Percentiles rank a stretch among this genome's conserved stretches.
Conservation (phyloP, 2,113 vertebrate species). For the Pteropus alecto region DNA sequence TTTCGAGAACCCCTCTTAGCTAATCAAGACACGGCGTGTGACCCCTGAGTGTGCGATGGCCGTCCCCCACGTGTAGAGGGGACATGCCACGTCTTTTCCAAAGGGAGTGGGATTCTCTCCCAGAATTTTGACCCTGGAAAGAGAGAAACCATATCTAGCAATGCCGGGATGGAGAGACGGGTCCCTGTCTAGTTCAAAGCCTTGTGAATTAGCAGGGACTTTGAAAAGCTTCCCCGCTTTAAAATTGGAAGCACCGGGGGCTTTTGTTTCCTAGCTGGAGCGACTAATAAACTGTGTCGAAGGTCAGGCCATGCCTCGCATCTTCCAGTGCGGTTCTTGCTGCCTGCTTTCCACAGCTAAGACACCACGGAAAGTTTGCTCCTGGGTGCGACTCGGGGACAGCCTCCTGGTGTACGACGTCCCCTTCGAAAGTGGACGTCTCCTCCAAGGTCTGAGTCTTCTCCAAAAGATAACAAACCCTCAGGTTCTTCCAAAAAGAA, state of each 20-base stretch:
- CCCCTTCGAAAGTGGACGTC: neutral
- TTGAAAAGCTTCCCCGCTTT: neutral
- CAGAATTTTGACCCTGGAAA: neutral
- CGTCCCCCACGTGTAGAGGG: accelerated
- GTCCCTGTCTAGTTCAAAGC: accelerated
- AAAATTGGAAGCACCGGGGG: neutral
- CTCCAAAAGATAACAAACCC: neutral
- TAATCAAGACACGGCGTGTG: accelerated
- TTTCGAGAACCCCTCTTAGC: neutral
- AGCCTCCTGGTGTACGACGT: neutral
- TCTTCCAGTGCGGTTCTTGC: neutral
- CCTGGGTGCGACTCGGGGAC: neutral
- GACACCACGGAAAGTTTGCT: neutral
- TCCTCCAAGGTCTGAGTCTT: neutral
- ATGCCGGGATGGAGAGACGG: accelerated
- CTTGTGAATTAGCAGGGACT: no score
- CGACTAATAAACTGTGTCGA: neutral
- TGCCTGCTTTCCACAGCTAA: neutral
- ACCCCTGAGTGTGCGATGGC: neutral
- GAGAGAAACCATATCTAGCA: neutral
- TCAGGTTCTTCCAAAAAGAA: neutral
- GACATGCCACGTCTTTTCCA: neutral
- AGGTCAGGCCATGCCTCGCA: neutral
- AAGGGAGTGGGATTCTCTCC: neutral
- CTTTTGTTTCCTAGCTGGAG: neutral